These are phyloP conservation scores for Ranitomeya imitator DNA, from an alignment of 2,113 vertebrate genomes.

Conservation along the genomic window DNA sequence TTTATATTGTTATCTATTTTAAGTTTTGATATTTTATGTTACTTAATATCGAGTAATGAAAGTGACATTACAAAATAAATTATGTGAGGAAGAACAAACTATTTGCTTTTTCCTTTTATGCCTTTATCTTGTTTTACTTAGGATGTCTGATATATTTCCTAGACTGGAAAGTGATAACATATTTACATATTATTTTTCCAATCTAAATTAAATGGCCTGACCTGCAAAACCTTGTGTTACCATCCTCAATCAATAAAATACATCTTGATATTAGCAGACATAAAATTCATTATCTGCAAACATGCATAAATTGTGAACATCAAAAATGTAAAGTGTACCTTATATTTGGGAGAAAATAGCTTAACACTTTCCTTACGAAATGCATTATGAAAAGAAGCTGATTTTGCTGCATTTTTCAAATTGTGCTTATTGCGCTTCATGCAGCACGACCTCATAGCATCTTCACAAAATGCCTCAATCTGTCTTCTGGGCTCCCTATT, in stretches of 20 bases:
- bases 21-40: background rate
- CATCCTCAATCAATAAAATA: slow-evolving; percentile 43
- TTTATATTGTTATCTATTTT: background rate
- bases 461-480: no score
- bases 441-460: no score
- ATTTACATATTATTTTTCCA: slow-evolving; percentile 24
- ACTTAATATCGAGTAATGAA: background rate
- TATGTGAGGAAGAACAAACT: background rate
- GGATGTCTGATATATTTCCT: background rate
- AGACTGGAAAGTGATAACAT: background rate
- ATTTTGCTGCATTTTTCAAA: background rate
- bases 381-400: background rate
- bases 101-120: background rate
- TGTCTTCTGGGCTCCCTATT: no score
- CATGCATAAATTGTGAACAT: slow-evolving; percentile 4
- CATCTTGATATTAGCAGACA: slow-evolving; percentile 49
- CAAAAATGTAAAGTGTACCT: background rate
- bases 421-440: no score
- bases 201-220: slow-evolving; percentile 24
- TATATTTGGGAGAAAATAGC: background rate
- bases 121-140: background rate
- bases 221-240: background rate
- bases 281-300: slow-evolving; percentile 31
- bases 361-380: background rate
- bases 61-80: background rate